Base-by-base conservation (phyloP, 2,113 vertebrate genomes). In the Phyllostomus hastatus region DNA sequence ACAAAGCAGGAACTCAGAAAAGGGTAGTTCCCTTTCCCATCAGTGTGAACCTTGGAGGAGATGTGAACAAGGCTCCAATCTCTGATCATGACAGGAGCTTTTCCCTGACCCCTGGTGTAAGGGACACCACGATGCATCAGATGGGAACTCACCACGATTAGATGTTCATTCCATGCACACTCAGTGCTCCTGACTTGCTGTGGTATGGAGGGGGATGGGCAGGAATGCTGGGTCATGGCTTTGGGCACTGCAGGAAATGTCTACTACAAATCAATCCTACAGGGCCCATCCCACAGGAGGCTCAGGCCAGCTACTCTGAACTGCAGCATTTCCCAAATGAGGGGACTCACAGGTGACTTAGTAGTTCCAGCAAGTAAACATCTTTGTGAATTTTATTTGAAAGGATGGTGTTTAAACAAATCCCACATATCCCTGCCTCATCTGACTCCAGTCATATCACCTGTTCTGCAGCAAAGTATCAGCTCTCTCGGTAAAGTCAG, bases 121-220 rank as follows among this genome's bases (percentile, higher is more conserved):
- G 20, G n/a, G 81, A 54, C n/a, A 9, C 48, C 5, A 15, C 26
- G 26, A 61, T 5, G 38, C 17, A 22, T 24, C 46, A 69, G 73
- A 41, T 4, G 31, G 50, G 78, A 72, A 17, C 22, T 38, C 35
- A 59, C 48, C 7, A 4, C 15, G 0, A 3, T 16, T 1, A 5
- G 17, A 41, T 1, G 35, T 33, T 6, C 7, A 46, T 5, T 17
- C 46, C 3, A 0, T 4, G 10, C 6, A 24, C 24, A 50, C 22
- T 31, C 33, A 19, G 28, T 31, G 50, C 11, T 0, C 46, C 8
- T 2, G 3, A 48, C n/a, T 31, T 7, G 0, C 43, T 15, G 46
- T 0, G 0, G 35, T 7, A 41, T 11, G 41, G 50, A 11, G 38
- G 33, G 38, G 24, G 69, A 19, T 0, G 0, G 79, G 24, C 20